Conservation (phyloP, 2,113 vertebrate species). For the Poeciliopsis turrubarensis region DNA sequence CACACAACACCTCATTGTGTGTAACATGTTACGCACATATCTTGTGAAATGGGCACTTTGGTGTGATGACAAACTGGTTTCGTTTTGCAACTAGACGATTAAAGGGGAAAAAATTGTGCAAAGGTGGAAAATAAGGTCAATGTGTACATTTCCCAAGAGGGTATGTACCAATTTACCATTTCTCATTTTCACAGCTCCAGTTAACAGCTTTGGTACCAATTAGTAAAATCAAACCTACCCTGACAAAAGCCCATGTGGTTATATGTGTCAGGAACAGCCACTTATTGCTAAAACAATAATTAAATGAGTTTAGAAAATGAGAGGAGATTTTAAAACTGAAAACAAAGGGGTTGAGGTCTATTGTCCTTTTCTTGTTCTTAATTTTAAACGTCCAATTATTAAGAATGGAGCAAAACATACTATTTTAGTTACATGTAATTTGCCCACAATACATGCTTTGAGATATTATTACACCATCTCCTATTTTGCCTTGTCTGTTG, state of each 20-base stretch:
- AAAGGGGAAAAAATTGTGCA: conserved; percentile 37
- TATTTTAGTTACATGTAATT: no score
- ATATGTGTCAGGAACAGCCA: conserved; percentile 60
- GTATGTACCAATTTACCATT: conserved; percentile 44
- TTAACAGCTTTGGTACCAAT: conserved; percentile 78
- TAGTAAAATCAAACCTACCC: conserved; percentile 73
- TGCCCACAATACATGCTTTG: no score
- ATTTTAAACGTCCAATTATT: conserved; percentile 12
- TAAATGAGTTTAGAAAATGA: conserved; percentile 47
- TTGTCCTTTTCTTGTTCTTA: conserved; percentile 5
- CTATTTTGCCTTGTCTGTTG: no score
- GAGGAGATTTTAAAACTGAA: conserved; percentile 9
- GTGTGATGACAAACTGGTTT: conserved; percentile 45
- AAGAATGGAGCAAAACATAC: not conserved
- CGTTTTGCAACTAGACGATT: conserved; percentile 32
- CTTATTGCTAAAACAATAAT: conserved; percentile 28
- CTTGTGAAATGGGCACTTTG: conserved; percentile 38
- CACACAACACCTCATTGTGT: not conserved
- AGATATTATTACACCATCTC: no score
- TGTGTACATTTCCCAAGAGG: conserved; percentile 66
- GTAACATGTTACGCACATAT: conserved; percentile 12
- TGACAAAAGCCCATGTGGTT: conserved; percentile 66
- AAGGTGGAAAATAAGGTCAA: conserved; percentile 70
- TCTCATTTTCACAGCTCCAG: conserved; percentile 73
- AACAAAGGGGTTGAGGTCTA: conserved; percentile 52